These are phyloP conservation scores for Apocheima hispidaria DNA, from an alignment of 2,888 invertebrate genomes.

Conservation along the genomic window DNA sequence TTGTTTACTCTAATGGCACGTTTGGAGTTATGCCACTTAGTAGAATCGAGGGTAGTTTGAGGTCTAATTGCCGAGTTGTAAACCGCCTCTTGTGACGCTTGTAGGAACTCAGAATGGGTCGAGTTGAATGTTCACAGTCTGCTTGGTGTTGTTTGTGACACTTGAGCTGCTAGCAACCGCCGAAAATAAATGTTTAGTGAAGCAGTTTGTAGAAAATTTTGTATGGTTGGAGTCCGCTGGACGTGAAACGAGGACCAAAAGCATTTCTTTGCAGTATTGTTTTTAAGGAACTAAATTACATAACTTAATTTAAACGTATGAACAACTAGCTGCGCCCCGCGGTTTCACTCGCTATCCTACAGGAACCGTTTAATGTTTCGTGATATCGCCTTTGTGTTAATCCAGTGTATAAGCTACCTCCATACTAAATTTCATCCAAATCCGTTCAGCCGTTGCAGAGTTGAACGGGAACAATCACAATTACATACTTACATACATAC, in stretches of 20 bases:
- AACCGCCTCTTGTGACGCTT: constrained; percentile 9
- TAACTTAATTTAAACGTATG: no score
- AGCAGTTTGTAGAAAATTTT: neutral
- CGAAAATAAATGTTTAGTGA: neutral
- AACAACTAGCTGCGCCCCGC: no score
- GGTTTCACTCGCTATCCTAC: no score
- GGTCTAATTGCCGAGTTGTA: constrained; percentile 24
- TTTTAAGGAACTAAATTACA: no score
- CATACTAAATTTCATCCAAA: no score
- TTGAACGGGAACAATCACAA: no score
- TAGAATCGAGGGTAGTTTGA: constrained; percentile 28
- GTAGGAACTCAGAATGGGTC: constrained; percentile 3
- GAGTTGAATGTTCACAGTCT: neutral
- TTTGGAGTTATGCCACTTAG: constrained; percentile 30
- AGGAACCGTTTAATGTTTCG: no score
- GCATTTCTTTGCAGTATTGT: neutral
- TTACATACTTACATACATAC: no score
- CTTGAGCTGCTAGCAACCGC: neutral
- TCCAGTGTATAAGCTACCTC: no score
- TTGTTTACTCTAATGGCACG: constrained; percentile 31
- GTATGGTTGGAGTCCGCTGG: neutral
- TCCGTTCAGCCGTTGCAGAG: no score
- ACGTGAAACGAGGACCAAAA: neutral
- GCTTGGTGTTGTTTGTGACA: constrained; percentile 2
- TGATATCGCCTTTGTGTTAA: no score